Conservation (phyloP, 2,888 invertebrate genomes). For the Callyntrura sp. region DNA sequence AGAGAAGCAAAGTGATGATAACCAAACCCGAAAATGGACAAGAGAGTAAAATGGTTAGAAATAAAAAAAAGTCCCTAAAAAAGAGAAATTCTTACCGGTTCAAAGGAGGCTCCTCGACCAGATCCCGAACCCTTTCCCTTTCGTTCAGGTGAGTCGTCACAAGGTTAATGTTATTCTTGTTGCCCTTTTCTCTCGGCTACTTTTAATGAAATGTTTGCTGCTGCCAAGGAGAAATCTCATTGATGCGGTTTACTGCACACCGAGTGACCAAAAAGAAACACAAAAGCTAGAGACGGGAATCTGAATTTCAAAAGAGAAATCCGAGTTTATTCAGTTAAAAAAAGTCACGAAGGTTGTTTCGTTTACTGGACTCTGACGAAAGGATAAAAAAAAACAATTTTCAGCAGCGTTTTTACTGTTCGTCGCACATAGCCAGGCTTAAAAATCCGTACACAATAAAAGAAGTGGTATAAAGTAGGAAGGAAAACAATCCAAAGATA, state of each 20-base stretch:
- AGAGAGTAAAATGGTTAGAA: not conserved
- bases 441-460: not conserved
- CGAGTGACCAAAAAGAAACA: not conserved
- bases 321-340: slow-evolving; percentile 2
- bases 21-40: not conserved
- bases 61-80: not conserved
- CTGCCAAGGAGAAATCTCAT: slow-evolving; percentile 61
- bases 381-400: slow-evolving; percentile 64
- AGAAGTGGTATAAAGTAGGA: not conserved
- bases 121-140: not conserved
- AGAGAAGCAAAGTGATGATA: not conserved
- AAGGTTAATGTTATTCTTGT: not conserved
- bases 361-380: slow-evolving; percentile 46
- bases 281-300: not conserved
- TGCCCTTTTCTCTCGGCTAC: not conserved
- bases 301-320: not conserved
- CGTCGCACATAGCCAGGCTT: slow-evolving; percentile 40
- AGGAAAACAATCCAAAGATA: not conserved
- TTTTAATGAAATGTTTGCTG: not conserved
- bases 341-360: slow-evolving; percentile 2
- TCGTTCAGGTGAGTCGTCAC: slow-evolving; percentile 5
- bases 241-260: slow-evolving; percentile 50
- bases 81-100: slow-evolving; percentile 18
- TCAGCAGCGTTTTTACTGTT: slow-evolving; percentile 41
- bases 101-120: not conserved